These are phyloP conservation scores for Liodrosophila aerea DNA, from an alignment of 2,888 invertebrate species.

Conservation along the genomic window DNA sequence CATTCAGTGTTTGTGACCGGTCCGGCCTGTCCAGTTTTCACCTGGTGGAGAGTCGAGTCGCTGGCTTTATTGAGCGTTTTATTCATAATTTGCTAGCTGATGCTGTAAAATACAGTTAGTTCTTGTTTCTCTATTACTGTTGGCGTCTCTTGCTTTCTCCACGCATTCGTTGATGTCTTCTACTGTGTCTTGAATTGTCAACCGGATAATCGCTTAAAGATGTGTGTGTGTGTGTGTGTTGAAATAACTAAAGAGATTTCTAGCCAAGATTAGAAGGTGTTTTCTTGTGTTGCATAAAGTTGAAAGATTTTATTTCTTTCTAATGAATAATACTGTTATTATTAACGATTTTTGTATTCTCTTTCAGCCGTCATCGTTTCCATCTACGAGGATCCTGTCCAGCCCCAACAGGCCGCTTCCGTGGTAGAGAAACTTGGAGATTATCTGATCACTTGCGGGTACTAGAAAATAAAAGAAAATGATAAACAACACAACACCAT, in stretches of 20 bases:
- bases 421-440: slow-evolving; percentile 98
- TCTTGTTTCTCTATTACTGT: slow-evolving; percentile 55
- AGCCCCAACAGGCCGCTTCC: slow-evolving; percentile 97
- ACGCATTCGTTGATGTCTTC: slow-evolving; percentile 18
- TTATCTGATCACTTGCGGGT: slow-evolving; percentile 98
- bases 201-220: slow-evolving; percentile 57
- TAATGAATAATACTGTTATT: no score
- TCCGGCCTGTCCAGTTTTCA: slow-evolving; percentile 70
- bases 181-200: slow-evolving; percentile 44
- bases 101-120: slow-evolving; percentile 68
- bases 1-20: slow-evolving; percentile 42
- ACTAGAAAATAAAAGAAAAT: slow-evolving; percentile 86
- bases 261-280: slow-evolving; percentile 25
- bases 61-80: slow-evolving; percentile 58
- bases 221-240: slow-evolving; percentile 20
- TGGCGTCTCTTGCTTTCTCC: slow-evolving; percentile 62
- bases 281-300: not conserved
- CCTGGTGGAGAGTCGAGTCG: slow-evolving; percentile 22
- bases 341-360: slow-evolving; percentile 40
- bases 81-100: slow-evolving; percentile 65
- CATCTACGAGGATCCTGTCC: slow-evolving; percentile 97
- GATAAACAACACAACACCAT: slow-evolving; percentile 45
- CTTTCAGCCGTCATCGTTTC: slow-evolving; percentile 95
- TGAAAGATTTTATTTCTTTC: no score
- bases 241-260: slow-evolving; percentile 36